phyloP scores from a whole-genome alignment of 2,888 invertebrate species.

The Gymnocheta viridis region DNA sequence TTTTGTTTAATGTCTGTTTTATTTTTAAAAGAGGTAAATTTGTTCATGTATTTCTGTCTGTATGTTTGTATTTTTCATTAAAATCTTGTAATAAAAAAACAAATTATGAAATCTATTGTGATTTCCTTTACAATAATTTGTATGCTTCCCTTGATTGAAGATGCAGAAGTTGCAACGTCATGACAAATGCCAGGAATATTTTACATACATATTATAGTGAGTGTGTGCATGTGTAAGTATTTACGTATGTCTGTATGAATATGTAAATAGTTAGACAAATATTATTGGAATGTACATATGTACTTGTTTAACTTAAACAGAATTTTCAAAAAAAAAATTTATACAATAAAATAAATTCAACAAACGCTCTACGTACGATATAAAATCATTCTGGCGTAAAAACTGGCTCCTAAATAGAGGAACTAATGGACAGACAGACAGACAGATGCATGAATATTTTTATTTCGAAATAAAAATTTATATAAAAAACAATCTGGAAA shows the following conservation, averaged over 20 bases:
- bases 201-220: no score
- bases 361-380: no score
- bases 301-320: background rate
- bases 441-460: no score
- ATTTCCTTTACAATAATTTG: slow-evolving; percentile 11
- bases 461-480: no score
- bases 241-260: background rate
- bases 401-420: no score
- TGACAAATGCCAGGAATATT: background rate
- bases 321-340: no score
- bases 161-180: slow-evolving; percentile 38
- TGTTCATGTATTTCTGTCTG: slow-evolving; percentile 1
- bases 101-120: slow-evolving; percentile 29
- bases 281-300: background rate
- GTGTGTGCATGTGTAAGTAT: no score
- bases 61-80: background rate
- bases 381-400: no score
- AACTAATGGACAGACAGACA: no score
- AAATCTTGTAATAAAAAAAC: background rate
- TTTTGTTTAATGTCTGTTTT: slow-evolving; percentile 27
- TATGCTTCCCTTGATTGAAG: background rate
- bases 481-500: no score
- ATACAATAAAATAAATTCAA: no score
- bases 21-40: background rate
- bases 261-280: slow-evolving; percentile 13